phyloP scores from a whole-genome alignment of 1,140 invertebrate genomes.

The Conus ventricosus region DNA sequence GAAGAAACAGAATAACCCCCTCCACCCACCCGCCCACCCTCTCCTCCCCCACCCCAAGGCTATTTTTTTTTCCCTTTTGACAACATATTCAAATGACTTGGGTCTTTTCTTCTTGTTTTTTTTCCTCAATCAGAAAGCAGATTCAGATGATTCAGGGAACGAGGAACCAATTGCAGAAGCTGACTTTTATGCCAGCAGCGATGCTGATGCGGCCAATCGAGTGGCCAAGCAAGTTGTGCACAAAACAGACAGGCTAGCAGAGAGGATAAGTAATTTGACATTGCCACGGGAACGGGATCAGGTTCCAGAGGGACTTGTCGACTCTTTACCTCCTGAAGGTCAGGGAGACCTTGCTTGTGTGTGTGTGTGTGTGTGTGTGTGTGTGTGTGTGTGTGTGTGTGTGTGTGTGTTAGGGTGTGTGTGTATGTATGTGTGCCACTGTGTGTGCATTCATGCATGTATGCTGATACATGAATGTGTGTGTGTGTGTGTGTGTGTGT shows the following conservation, averaged over 20 bases:
- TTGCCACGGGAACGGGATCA: constrained; percentile 66
- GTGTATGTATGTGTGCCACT: too few species aligned
- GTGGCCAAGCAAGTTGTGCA: constrained; percentile 52
- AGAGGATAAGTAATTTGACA: constrained; percentile 73
- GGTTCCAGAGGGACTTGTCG: constrained; percentile 75
- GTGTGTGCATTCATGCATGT: too few species aligned
- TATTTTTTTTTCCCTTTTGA: too few species aligned
- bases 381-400: neutral
- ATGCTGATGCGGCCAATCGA: constrained; percentile 39
- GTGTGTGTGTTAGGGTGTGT: neutral
- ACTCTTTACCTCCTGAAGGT: constrained; percentile 83
- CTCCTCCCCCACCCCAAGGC: too few species aligned
- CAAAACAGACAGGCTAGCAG: constrained; percentile 73
- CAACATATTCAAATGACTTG: too few species aligned
- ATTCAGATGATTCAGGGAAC: constrained; percentile 94
- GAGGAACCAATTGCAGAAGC: constrained; percentile 86
- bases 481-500: too few species aligned
- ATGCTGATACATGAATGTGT: too few species aligned
- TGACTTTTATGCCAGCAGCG: constrained; percentile 69
- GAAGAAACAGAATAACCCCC: too few species aligned
- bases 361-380: constrained; percentile 14
- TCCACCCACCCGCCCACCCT: too few species aligned
- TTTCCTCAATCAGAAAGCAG: constrained; percentile 82
- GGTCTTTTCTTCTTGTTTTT: neutral
- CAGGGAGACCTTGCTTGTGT: constrained; percentile 13